Evolutionary conservation across 2,113 vertebrate species (phyloP), one percentile per base, ranked within the genome.

Genomic region (Siniperca chuatsi): DNA sequence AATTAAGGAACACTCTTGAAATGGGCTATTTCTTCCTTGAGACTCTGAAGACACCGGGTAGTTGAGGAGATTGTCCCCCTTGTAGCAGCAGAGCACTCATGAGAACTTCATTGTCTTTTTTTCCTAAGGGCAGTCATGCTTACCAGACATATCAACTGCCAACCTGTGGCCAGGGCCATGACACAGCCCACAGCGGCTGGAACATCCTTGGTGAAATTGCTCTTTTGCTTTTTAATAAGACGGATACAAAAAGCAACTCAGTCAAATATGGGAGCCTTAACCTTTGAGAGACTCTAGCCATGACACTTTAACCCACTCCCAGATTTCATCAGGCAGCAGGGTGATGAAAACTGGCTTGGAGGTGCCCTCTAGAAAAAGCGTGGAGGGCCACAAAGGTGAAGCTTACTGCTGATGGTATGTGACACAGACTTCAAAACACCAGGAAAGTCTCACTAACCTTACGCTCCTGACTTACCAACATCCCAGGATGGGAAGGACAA

Each of bases 71-170:
- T 66, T 78, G 60, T 44, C 12, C 40, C 35, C 35, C 50, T 64
- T 33, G 35, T 55, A 69, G 80, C 65, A 74, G 77, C 64, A 48
- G 21, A 82, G 64, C 16, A 33, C 82, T 55, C 76, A 40, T 3
- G 1, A 79, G 50, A 70, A 48, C 67, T 50, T 16, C 64, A 44
- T 37, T 29, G 23, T 60, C 50, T 69, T 46, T 57, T 57, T 65
- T 71, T 67, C 79, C 83, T 52, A 23, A 73, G 68, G 18, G 79
- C 37, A 70, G 75, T 54, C 62, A 52, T 62, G 71, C 33, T 70
- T 81, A 35, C 48, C 37, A 57, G 54, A 76, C 44, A 9, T 37
- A 64, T 66, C 13, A 76, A 18, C 68, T 78, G 54, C 68, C 9
- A 29, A n/a, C 82, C 57, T 75, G 78, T 42, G 33, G 46, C 54